These are phyloP conservation scores for Halyomorpha halys DNA, from an alignment of 1,140 invertebrate species.

Conservation along the genomic window DNA sequence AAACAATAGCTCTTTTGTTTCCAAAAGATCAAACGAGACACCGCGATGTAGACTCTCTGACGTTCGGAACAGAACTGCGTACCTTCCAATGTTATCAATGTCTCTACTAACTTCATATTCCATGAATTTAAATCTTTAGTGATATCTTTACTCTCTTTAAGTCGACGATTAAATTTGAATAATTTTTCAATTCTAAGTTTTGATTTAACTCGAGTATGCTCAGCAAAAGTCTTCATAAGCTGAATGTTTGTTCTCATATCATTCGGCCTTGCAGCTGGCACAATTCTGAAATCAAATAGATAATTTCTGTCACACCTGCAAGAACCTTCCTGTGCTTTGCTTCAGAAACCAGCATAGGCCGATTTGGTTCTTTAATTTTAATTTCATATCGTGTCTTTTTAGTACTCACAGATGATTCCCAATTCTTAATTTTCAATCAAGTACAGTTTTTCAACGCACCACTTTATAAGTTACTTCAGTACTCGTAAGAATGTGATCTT, in stretches of 20 bases:
- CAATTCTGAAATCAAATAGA: slow-evolving; percentile 62
- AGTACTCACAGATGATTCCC: slow-evolving; percentile 61
- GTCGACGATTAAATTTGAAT: slow-evolving; percentile 26
- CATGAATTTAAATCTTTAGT: slow-evolving; percentile 47
- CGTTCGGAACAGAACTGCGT: too few species aligned
- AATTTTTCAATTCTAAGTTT: slow-evolving; percentile 48
- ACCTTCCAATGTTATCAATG: slow-evolving; percentile 47
- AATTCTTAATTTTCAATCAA: slow-evolving; percentile 44
- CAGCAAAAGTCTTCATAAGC: slow-evolving; percentile 51
- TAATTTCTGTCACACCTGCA: slow-evolving; percentile 44
- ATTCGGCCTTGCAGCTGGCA: slow-evolving; percentile 60
- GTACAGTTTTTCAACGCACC: slow-evolving; percentile 46
- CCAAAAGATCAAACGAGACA: too few species aligned
- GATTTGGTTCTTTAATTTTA: slow-evolving; percentile 17
- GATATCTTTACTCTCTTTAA: slow-evolving; percentile 34
- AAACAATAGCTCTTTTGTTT: too few species aligned
- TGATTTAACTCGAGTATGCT: slow-evolving; percentile 53
- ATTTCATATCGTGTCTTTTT: slow-evolving; percentile 40
- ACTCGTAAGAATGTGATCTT: slow-evolving; percentile 56
- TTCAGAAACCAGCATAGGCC: slow-evolving; percentile 50
- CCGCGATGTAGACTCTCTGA: too few species aligned
- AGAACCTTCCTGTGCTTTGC: slow-evolving; percentile 50
- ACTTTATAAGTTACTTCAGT: slow-evolving; percentile 67
- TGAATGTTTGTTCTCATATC: slow-evolving; percentile 41
- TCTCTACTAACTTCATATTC: slow-evolving; percentile 48